Percentiles rank a stretch among this genome's conserved stretches.
phyloP scores from a whole-genome alignment of 2,113 vertebrate species.

The Nannospalax galili region DNA sequence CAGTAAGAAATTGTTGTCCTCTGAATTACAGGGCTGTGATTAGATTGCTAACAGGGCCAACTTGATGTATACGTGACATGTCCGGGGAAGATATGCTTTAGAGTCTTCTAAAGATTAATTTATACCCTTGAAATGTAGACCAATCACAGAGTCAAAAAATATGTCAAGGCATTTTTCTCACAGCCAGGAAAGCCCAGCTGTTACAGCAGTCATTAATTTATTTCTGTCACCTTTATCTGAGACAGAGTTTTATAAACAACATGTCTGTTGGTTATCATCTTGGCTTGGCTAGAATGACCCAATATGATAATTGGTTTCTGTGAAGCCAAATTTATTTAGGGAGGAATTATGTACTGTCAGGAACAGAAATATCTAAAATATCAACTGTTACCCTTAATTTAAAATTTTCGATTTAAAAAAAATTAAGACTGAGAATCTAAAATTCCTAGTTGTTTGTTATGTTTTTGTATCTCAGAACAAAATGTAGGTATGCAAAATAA shows the following conservation, averaged over 20 bases:
- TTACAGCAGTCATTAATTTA: constrained; percentile 83
- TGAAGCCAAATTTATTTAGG: background rate
- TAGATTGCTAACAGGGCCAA: constrained; percentile 88
- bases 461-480: background rate
- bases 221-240: constrained; percentile 83
- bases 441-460: background rate
- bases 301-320: constrained; percentile 44
- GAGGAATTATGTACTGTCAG: background rate
- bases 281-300: constrained; percentile 59
- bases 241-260: constrained; percentile 83
- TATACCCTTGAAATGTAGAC: constrained; percentile 86
- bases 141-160: constrained; percentile 88
- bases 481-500: background rate
- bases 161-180: constrained; percentile 87
- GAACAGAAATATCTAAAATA: constrained; percentile 33
- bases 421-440: background rate
- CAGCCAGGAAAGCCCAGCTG: constrained; percentile 81
- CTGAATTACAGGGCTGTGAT: constrained; percentile 90
- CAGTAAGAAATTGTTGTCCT: constrained; percentile 89
- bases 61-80: constrained; percentile 87
- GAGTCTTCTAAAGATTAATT: constrained; percentile 88
- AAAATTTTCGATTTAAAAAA: constrained; percentile 17
- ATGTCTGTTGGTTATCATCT: constrained; percentile 75
- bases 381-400: background rate
- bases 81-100: constrained; percentile 82